Evolutionary conservation across 1,140 invertebrate species (phyloP), one percentile per base, ranked within the genome.

Genomic region (honey bee (Apis mellifera)): DNA sequence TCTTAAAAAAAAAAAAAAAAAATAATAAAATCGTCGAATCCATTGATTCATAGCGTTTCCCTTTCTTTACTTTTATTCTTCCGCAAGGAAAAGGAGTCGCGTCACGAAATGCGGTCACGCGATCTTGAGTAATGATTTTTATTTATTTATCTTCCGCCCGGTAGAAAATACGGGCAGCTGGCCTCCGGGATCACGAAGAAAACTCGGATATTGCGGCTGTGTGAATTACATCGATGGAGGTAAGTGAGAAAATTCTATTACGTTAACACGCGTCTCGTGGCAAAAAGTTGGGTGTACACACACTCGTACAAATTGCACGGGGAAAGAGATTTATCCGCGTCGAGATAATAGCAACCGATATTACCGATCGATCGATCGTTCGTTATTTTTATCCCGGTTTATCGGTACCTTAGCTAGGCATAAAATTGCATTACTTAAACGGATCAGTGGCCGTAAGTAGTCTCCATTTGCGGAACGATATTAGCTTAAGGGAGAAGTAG

Each of bases 381-480:
- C 64, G 59, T 11, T 84, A 84, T 84, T 81, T 84, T 82, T 82
- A 59, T 82, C 48, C 1, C 15, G 15, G 75, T 32, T 70, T 62
- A 54, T 75, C 55, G 77, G 26, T 50, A 73, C 64, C 32, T 80
- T 84, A 80, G 50, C 64, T 80, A 54, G 77, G 78, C 82, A 83
- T 79, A 83, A 79, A 83, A 83, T 73, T 83, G 68, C 82, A 79
- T 68, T 59, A 74, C 62, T 76, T 70, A 59, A 80, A 64, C 82
- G 60, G 69, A 80, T 74, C 77, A 60, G 11, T 84, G 77, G 62
- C 70, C 82, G 59, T 80, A 84, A 84, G 82, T 84, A 80, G 78
- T 65, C 78, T 57, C 23, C 70, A 64, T 73, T 79, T 52, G 54
- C 77, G 77, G 62, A 69, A 69, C 77, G 62, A 23, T 80, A 78